Conservation (phyloP, 2,113 vertebrate genomes). For the Spheniscus mendiculus region DNA sequence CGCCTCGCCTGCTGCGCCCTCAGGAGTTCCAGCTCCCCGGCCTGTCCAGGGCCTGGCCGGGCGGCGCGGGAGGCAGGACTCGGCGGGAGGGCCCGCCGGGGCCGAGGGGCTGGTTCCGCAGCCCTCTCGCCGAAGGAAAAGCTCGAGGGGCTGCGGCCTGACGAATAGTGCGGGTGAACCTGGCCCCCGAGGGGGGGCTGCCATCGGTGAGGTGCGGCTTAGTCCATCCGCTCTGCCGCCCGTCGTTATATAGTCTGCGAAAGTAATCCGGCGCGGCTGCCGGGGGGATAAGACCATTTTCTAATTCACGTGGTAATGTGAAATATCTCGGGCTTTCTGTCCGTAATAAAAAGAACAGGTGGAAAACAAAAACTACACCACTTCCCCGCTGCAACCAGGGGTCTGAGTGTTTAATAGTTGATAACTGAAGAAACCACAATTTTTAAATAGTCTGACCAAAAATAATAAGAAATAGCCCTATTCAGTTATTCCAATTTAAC, state of each 20-base stretch:
- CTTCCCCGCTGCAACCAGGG: neutral
- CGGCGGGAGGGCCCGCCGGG: neutral
- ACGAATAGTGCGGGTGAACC: accelerated
- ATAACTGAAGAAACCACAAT: accelerated
- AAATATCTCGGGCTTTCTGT: neutral
- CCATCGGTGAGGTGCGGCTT: accelerated
- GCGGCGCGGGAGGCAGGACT: neutral
- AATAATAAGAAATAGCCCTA: neutral
- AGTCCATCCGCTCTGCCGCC: accelerated
- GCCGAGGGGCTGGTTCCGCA: neutral
- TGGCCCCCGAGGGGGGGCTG: neutral
- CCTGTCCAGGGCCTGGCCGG: neutral
- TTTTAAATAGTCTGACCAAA: neutral
- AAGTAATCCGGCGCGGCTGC: accelerated
- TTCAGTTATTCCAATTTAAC: accelerated
- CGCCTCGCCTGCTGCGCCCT: neutral
- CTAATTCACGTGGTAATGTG: accelerated
- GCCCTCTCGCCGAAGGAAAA: too few relatives aligned
- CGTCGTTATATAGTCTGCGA: accelerated
- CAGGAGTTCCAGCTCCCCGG: neutral
- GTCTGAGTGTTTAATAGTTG: accelerated
- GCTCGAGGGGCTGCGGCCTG: neutral
- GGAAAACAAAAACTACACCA: neutral
- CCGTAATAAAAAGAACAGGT: neutral
- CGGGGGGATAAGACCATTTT: accelerated